Conservation (phyloP, 2,797 vertebrate species). For the Acanthiza pusilla region DNA sequence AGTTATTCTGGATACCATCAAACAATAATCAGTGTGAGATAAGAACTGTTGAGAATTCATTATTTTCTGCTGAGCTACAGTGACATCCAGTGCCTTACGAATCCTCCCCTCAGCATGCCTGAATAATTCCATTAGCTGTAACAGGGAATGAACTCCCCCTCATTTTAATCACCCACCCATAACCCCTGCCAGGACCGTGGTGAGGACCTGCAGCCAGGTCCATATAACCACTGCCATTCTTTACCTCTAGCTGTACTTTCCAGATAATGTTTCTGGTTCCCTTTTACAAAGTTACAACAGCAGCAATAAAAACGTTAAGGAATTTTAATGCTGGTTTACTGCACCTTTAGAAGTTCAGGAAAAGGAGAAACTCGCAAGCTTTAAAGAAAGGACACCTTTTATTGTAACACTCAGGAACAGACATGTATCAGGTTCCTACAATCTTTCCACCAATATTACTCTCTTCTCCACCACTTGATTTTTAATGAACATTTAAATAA, state of each 20-base stretch:
- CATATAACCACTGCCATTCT: background rate
- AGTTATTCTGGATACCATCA: slow-evolving; percentile 46
- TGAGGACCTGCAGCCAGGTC: background rate
- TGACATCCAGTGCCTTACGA: slow-evolving; percentile 53
- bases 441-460: background rate
- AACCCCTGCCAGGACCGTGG: background rate
- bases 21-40: slow-evolving; percentile 47
- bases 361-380: slow-evolving; percentile 28
- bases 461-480: background rate
- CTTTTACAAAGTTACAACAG: slow-evolving; percentile 14
- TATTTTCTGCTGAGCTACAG: slow-evolving; percentile 50
- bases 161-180: slow-evolving; percentile 11
- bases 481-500: slow-evolving; percentile 68
- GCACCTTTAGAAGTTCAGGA: slow-evolving; percentile 24
- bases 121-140: slow-evolving; percentile 46
- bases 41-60: slow-evolving; percentile 41
- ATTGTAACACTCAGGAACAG: slow-evolving; percentile 34
- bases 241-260: slow-evolving; percentile 9
- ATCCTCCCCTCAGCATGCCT: slow-evolving; percentile 39
- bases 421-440: background rate
- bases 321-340: slow-evolving; percentile 43
- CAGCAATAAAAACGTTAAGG: slow-evolving; percentile 37
- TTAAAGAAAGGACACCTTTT: slow-evolving; percentile 49
- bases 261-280: background rate
- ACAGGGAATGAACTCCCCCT: background rate